Conservation (phyloP, 2,797 vertebrate genomes). For the Silurus aristotelis region DNA sequence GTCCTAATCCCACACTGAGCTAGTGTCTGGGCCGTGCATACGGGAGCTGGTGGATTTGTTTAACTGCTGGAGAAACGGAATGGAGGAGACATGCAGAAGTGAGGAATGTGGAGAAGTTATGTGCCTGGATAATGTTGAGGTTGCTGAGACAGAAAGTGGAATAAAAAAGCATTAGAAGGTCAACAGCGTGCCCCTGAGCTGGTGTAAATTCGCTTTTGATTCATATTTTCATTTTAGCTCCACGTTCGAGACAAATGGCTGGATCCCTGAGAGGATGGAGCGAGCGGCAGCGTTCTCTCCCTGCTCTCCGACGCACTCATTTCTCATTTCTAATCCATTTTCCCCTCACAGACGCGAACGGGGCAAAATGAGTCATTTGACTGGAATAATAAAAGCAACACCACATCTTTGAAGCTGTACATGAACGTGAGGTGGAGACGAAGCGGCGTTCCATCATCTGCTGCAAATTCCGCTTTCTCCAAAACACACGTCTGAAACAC, state of each 20-base stretch:
- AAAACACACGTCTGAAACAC: background rate
- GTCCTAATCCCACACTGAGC: background rate
- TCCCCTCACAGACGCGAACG: background rate
- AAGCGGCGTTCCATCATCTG: background rate
- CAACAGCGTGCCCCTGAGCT: slow-evolving; percentile 18
- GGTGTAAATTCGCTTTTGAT: slow-evolving; percentile 50
- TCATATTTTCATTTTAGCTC: slow-evolving; percentile 53
- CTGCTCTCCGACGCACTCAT: background rate
- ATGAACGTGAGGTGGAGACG: background rate
- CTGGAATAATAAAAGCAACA: slow-evolving; percentile 13
- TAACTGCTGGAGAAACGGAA: background rate
- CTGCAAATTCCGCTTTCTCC: too few relatives aligned
- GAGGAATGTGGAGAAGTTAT: background rate
- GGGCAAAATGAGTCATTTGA: slow-evolving; percentile 15
- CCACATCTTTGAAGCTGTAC: background rate
- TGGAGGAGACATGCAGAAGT: background rate
- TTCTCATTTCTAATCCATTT: slow-evolving; percentile 36
- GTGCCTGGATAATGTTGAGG: background rate
- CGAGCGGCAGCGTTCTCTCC: background rate
- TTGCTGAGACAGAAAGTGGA: slow-evolving; percentile 3
- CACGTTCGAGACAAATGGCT: slow-evolving; percentile 57
- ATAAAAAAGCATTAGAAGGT: slow-evolving; percentile 7
- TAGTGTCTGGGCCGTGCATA: background rate
- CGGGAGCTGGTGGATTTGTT: background rate
- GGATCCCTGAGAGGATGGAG: slow-evolving; percentile 55